Evolutionary conservation across 2,113 vertebrate species (phyloP).

Genomic region (Gnathonemus echidnorhynchus): DNA sequence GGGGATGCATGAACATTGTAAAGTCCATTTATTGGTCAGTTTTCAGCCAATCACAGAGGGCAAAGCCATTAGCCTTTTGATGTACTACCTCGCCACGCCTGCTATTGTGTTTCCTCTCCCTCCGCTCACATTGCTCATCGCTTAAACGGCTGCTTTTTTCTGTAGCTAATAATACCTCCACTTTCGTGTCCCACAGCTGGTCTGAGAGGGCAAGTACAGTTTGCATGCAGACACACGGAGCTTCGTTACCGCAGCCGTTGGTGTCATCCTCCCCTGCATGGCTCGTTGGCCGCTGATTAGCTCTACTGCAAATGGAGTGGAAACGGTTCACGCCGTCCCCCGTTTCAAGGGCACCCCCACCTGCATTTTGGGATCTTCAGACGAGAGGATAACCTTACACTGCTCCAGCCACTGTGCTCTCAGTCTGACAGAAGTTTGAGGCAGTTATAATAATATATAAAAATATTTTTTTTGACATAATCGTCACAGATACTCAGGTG

Average conservation of each 20-base stretch:
- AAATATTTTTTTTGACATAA: not conserved
- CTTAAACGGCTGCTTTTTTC: conserved; percentile 37
- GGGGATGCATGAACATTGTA: conserved; percentile 30
- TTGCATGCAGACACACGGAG: not conserved
- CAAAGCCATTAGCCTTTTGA: conserved; percentile 47
- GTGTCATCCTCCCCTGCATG: conserved; percentile 51
- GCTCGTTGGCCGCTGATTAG: conserved; percentile 54
- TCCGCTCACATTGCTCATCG: conserved; percentile 35
- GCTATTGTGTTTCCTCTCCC: conserved; percentile 26
- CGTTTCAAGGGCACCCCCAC: conserved; percentile 37
- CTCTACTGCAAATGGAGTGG: conserved; percentile 50
- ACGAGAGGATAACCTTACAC: not conserved
- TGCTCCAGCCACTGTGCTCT: not conserved
- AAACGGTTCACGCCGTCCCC: conserved; percentile 40
- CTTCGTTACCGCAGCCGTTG: conserved; percentile 53
- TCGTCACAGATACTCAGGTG: not conserved
- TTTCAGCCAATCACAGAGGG: conserved; percentile 37
- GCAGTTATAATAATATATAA: not conserved
- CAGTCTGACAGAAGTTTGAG: not conserved
- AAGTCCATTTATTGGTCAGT: conserved; percentile 51
- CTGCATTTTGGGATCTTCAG: conserved; percentile 8
- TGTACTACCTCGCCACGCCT: not conserved
- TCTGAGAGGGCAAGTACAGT: conserved; percentile 48
- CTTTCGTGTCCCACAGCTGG: conserved; percentile 43
- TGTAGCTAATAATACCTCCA: conserved; percentile 49